phyloP scores from a whole-genome alignment of 2,888 invertebrate genomes.

The Operophtera brumata region DNA sequence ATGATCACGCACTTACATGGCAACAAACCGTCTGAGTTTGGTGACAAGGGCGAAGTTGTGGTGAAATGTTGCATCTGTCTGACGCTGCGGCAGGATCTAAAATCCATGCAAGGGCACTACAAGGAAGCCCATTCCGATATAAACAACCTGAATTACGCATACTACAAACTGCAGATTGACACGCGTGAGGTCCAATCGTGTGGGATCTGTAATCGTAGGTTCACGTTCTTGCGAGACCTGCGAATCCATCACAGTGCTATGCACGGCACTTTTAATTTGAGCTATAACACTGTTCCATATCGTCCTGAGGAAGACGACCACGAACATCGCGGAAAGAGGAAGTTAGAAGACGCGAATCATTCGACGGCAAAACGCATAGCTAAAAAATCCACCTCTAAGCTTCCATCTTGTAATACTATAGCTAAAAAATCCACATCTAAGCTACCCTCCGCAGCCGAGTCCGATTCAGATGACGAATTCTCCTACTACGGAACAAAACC shows the following conservation, averaged over 20 bases:
- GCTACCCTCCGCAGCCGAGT: conserved; percentile 42
- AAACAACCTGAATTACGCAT: conserved; percentile 47
- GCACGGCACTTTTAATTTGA: conserved; percentile 40
- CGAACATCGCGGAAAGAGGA: conserved; percentile 25
- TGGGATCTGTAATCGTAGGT: conserved; percentile 44
- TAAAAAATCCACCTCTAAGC: conserved; percentile 60
- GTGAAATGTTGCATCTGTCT: conserved; percentile 71
- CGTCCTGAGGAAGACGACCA: conserved; percentile 24
- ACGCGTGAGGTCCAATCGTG: conserved; percentile 43
- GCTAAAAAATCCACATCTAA: conserved; percentile 79
- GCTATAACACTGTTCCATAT: conserved; percentile 37
- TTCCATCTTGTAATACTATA: conserved; percentile 44
- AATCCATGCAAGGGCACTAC: conserved; percentile 60
- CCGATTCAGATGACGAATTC: conserved; percentile 41
- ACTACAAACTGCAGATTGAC: conserved; percentile 44
- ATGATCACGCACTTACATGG: conserved; percentile 47
- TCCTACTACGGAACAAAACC: conserved; percentile 77
- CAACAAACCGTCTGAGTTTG: conserved; percentile 44
- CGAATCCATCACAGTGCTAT: conserved; percentile 45
- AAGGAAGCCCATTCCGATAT: conserved; percentile 40
- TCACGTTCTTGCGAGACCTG: conserved; percentile 45
- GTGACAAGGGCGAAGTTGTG: conserved; percentile 58
- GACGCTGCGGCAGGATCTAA: conserved; percentile 49
- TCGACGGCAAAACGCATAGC: conserved; percentile 44
- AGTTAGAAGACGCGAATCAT: conserved; percentile 17